Percentiles rank a stretch among this genome's conserved stretches.
Conservation (phyloP, 2,113 vertebrate genomes). For the Entomyzon cyanotis region DNA sequence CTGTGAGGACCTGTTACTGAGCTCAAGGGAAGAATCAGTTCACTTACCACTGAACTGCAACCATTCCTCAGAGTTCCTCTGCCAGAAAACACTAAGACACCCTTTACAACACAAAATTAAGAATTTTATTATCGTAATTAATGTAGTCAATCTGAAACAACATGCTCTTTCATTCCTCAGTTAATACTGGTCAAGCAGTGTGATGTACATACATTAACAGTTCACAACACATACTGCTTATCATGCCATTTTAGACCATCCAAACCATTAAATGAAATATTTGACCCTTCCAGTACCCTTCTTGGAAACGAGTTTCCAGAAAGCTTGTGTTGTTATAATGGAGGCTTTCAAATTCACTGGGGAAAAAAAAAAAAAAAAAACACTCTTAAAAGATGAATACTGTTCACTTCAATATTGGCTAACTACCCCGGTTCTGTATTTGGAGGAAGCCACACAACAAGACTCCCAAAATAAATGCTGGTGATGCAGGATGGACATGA, state of each 20-base stretch:
- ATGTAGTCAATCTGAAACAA: background rate
- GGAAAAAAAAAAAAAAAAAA: background rate
- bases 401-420: background rate
- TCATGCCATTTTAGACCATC: background rate
- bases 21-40: background rate
- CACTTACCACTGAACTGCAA: background rate
- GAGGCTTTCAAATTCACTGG: background rate
- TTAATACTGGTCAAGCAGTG: background rate
- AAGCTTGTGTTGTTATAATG: background rate
- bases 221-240: background rate
- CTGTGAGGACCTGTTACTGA: background rate
- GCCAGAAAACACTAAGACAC: background rate
- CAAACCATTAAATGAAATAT: background rate
- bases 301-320: background rate
- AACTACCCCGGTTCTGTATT: background rate
- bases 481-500: background rate
- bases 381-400: background rate
- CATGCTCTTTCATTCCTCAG: background rate
- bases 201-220: background rate
- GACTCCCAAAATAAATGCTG: background rate
- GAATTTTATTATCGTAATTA: background rate
- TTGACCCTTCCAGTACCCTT: background rate
- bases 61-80: background rate
- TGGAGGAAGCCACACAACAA: fast-evolving
- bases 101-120: background rate